These are phyloP conservation scores for Xylophagus ater DNA, from an alignment of 2,888 invertebrate species.

Conservation along the genomic window DNA sequence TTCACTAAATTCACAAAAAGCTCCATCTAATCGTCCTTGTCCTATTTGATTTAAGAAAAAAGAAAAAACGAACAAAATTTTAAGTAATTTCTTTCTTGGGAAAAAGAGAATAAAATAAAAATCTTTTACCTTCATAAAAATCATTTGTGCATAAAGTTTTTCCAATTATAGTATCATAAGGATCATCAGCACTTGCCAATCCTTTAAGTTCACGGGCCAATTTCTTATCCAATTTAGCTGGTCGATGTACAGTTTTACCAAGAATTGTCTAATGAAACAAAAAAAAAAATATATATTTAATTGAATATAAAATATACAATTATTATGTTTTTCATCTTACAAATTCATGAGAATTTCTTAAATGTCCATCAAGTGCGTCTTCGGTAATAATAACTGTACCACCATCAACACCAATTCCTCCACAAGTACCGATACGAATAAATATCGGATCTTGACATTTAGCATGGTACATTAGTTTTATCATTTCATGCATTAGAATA, in stretches of 20 bases:
- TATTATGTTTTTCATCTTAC: conserved; percentile 42
- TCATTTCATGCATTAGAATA: conserved; percentile 89
- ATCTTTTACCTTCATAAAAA: conserved; percentile 80
- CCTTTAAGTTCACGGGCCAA: conserved; percentile 68
- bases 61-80: neutral
- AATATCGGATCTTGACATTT: conserved; percentile 78
- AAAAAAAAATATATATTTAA: neutral
- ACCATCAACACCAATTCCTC: conserved; percentile 83
- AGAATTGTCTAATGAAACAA: conserved; percentile 61
- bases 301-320: neutral
- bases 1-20: conserved; percentile 88
- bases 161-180: conserved; percentile 78
- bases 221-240: conserved; percentile 72
- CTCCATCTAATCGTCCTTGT: conserved; percentile 91
- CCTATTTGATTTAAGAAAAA: conserved; percentile 42
- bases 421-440: conserved; percentile 89
- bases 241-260: conserved; percentile 69
- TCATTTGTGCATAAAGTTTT: conserved; percentile 95
- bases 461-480: conserved; percentile 92
- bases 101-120: neutral
- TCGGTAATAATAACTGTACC: conserved; percentile 92
- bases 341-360: conserved; percentile 71
- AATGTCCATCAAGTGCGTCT: conserved; percentile 78
- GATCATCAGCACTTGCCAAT: conserved; percentile 62
- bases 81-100: neutral